Conservation (phyloP, 2,113 vertebrate species). For the Corythornis vintsioides region DNA sequence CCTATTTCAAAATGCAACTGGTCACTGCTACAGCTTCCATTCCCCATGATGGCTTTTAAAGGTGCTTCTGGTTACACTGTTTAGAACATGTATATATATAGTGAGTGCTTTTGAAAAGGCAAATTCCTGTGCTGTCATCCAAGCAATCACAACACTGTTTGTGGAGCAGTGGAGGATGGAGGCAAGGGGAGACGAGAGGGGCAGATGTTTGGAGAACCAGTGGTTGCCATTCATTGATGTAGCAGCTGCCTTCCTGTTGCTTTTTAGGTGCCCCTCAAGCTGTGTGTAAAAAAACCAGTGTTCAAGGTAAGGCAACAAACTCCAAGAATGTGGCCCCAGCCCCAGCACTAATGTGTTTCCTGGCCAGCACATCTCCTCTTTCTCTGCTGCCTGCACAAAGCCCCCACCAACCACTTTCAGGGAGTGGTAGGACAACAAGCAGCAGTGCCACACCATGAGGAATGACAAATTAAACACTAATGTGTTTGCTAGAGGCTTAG, state of each 20-base stretch:
- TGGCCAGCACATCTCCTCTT: background rate
- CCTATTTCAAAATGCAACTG: background rate
- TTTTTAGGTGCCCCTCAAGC: background rate
- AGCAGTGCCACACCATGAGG: background rate
- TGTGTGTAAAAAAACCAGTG: background rate
- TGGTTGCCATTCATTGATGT: background rate
- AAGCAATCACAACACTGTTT: slow-evolving; percentile 60
- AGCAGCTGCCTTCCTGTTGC: background rate
- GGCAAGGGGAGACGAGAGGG: background rate
- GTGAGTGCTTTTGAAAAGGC: slow-evolving; percentile 7
- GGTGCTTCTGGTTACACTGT: slow-evolving; percentile 8
- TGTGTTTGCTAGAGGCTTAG: slow-evolving; percentile 55
- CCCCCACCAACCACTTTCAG: accelerated
- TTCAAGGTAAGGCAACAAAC: background rate
- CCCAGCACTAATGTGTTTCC: background rate
- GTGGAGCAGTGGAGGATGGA: background rate
- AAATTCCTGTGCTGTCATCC: slow-evolving; percentile 60
- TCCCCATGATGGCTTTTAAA: background rate
- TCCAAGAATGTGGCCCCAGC: background rate
- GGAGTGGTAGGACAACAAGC: background rate
- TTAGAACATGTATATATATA: background rate
- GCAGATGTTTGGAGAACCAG: background rate
- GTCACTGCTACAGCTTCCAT: background rate
- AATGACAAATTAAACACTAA: slow-evolving; percentile 52
- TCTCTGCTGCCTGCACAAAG: background rate